Conservation (phyloP, 2,113 vertebrate species). For the Colius striatus region DNA sequence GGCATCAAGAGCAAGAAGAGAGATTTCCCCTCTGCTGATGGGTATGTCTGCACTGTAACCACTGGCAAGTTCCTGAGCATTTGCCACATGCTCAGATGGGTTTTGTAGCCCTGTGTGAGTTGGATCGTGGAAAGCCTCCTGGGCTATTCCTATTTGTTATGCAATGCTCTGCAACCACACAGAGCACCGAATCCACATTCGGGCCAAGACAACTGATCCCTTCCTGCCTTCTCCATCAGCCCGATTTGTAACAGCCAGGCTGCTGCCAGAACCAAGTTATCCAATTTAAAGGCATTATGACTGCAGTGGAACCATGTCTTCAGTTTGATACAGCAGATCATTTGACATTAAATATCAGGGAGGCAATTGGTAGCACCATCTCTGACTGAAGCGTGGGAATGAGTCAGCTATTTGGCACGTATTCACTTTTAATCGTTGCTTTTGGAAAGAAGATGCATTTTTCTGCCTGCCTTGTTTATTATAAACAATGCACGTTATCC, state of each 20-base stretch:
- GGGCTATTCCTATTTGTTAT: not conserved
- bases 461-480: constrained; percentile 42
- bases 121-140: not conserved
- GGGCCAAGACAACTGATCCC: not conserved
- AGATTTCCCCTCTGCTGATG: not conserved
- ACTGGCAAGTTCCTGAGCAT: not conserved
- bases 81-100: not conserved
- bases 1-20: not conserved
- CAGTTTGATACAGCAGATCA: not conserved
- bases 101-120: not conserved
- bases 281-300: not conserved
- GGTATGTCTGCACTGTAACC: not conserved
- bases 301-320: not conserved
- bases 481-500: constrained; percentile 23
- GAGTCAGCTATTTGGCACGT: not conserved
- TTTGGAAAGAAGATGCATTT: constrained; percentile 31
- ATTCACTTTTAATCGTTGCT: constrained; percentile 1
- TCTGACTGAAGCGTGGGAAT: not conserved
- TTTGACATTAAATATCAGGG: not conserved
- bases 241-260: not conserved
- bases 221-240: not conserved
- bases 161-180: not conserved
- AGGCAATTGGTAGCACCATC: constrained; percentile 11
- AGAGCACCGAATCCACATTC: not conserved
- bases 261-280: not conserved